Conservation (phyloP, 2,113 vertebrate species). For the Columba janthina region DNA sequence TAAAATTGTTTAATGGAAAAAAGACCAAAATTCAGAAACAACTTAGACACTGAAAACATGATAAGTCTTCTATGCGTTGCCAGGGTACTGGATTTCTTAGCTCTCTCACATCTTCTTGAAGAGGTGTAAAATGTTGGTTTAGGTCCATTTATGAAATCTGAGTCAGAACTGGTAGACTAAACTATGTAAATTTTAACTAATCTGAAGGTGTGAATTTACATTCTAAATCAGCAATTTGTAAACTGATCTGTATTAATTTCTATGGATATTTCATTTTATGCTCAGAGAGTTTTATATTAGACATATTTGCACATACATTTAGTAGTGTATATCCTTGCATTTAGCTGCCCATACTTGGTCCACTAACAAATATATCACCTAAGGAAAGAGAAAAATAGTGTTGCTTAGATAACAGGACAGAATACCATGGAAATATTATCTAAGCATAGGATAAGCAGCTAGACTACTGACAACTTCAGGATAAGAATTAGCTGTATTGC, state of each 20-base stretch:
- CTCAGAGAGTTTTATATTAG: neutral
- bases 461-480: neutral
- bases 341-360: neutral
- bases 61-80: neutral
- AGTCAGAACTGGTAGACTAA: constrained; percentile 49
- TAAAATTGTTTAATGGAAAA: neutral
- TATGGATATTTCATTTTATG: neutral
- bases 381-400: neutral
- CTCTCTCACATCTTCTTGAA: neutral
- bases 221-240: neutral
- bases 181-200: neutral
- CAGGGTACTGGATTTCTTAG: neutral
- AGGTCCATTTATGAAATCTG: constrained; percentile 31
- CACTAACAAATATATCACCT: neutral
- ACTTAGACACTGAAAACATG: neutral
- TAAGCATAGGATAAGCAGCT: neutral
- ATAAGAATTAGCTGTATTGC: neutral
- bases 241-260: neutral
- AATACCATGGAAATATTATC: neutral
- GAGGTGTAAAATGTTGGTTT: constrained; percentile 14
- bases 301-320: neutral
- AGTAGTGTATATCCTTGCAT: neutral
- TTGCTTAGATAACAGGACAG: neutral
- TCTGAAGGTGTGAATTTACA: constrained; percentile 11
- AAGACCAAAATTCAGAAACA: neutral